phyloP scores from a whole-genome alignment of 1,140 invertebrate species.

The Drosophila pachea region DNA sequence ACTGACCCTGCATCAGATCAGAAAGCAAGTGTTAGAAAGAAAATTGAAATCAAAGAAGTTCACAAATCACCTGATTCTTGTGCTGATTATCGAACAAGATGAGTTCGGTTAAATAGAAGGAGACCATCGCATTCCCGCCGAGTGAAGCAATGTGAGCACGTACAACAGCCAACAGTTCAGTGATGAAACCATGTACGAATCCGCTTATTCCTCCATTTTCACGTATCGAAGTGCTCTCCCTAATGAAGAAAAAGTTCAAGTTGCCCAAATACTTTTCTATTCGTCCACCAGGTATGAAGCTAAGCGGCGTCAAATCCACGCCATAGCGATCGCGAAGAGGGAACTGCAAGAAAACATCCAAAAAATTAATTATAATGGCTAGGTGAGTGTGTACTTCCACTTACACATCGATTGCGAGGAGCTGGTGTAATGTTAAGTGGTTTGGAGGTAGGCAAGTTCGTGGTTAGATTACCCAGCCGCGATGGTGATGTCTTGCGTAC shows the following conservation, averaged over 20 bases:
- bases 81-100: conserved; percentile 94
- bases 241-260: conserved; percentile 96
- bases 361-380: neutral
- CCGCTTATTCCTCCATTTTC: conserved; percentile 95
- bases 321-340: conserved; percentile 85
- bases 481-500: conserved; percentile 70
- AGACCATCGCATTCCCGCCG: conserved; percentile 97
- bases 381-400: neutral
- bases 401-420: conserved; percentile 56
- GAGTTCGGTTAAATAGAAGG: conserved; percentile 95
- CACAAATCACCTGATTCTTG: conserved; percentile 92
- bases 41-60: neutral
- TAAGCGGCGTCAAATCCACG: conserved; percentile 91
- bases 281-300: conserved; percentile 88
- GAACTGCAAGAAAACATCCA: conserved; percentile 77
- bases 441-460: conserved; percentile 42
- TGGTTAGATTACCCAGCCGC: conserved; percentile 35
- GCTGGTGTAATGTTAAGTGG: conserved; percentile 31
- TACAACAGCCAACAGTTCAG: conserved; percentile 93
- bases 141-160: conserved; percentile 94
- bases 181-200: conserved; percentile 95
- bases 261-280: conserved; percentile 94
- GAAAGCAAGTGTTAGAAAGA: neutral
- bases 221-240: conserved; percentile 94
- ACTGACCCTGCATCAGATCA: conserved; percentile 86